These are phyloP conservation scores for Plemyria rubiginata DNA, from an alignment of 2,888 invertebrate species.

Conservation along the genomic window DNA sequence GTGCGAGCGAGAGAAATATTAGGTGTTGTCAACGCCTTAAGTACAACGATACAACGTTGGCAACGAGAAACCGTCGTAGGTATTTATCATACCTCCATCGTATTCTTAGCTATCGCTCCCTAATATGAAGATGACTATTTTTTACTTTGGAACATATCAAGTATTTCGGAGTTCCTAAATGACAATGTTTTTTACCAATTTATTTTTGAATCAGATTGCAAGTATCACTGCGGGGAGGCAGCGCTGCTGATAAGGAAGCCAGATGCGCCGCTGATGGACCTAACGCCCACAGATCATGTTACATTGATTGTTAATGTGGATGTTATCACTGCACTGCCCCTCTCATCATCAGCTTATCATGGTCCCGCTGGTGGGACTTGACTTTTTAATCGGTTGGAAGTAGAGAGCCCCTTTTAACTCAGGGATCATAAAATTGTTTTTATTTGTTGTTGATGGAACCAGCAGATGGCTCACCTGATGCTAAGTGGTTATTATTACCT, in stretches of 20 bases:
- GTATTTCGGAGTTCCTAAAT: too few relatives aligned
- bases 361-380: slow-evolving; percentile 6
- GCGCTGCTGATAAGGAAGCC: slow-evolving; percentile 50
- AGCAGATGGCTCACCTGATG: too few relatives aligned
- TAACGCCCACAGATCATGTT: slow-evolving; percentile 74
- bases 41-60: too few relatives aligned
- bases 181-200: slow-evolving; percentile 5
- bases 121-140: too few relatives aligned
- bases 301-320: slow-evolving; percentile 50
- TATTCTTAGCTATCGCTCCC: too few relatives aligned
- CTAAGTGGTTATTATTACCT: too few relatives aligned
- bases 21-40: too few relatives aligned
- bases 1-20: too few relatives aligned
- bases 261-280: slow-evolving; percentile 57
- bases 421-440: neutral
- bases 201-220: slow-evolving; percentile 35
- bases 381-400: neutral
- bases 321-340: slow-evolving; percentile 35
- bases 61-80: too few relatives aligned
- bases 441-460: neutral
- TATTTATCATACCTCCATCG: too few relatives aligned
- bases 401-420: neutral
- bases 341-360: slow-evolving; percentile 33
- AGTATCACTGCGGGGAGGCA: slow-evolving; percentile 53
- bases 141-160: too few relatives aligned